Conservation (phyloP, 2,888 invertebrate species). For the Rotaria magnacalcarata region DNA sequence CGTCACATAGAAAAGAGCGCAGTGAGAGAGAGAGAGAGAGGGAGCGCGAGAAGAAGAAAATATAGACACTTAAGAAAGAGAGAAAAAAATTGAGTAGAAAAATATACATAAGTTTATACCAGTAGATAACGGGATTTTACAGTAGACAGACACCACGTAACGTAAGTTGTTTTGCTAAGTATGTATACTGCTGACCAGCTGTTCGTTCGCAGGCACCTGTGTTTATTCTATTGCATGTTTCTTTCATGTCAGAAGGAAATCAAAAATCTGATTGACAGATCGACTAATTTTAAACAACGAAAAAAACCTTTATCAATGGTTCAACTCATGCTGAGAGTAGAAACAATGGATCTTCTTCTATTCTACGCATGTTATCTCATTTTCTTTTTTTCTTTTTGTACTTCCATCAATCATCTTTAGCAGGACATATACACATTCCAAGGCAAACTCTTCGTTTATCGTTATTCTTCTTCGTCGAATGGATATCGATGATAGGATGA, state of each 20-base stretch:
- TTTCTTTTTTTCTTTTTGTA: neutral
- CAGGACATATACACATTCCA: constrained; percentile 12
- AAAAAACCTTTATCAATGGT: neutral
- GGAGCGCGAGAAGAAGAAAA: neutral
- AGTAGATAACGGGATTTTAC: constrained; percentile 8
- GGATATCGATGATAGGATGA: constrained; percentile 3
- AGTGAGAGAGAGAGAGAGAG: neutral
- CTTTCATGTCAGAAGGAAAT: constrained; percentile 11
- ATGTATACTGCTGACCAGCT: neutral
- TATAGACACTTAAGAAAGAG: neutral
- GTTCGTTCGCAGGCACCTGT: neutral
- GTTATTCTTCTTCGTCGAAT: neutral
- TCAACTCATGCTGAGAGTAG: constrained; percentile 11
- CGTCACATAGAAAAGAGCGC: neutral
- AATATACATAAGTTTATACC: neutral
- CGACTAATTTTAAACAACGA: constrained; percentile 2
- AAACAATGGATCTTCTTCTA: neutral
- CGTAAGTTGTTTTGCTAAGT: neutral
- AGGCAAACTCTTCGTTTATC: neutral
- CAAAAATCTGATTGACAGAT: constrained; percentile 6
- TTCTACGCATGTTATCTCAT: constrained; percentile 3
- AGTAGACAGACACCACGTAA: neutral
- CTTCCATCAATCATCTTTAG: constrained; percentile 11
- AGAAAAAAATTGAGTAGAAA: neutral
- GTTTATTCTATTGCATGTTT: neutral